Percentiles rank a stretch among this genome's conserved stretches.
Evolutionary conservation across 2,797 vertebrate genomes (phyloP).

Genomic region (Mastacembelus armatus): DNA sequence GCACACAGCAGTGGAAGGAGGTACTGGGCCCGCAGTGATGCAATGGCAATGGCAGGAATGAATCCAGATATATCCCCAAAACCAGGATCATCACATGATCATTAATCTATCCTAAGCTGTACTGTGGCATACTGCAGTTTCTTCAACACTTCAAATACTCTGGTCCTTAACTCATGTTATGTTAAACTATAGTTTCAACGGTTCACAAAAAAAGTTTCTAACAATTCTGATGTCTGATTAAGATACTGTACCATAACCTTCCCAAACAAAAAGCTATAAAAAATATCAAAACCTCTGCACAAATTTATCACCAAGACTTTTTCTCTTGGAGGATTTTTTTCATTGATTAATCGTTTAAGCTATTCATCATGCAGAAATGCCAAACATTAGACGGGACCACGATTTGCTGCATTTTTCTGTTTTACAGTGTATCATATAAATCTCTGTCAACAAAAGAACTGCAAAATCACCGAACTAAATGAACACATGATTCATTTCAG

Average conservation of each 20-base stretch:
- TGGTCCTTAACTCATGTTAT: not conserved
- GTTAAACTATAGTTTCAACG: not conserved
- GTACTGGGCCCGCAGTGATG: not conserved
- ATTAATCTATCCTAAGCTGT: not conserved
- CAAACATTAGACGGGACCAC: not conserved
- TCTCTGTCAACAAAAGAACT: no score
- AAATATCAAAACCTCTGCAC: no score
- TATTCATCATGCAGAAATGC: not conserved
- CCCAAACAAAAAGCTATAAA: no score
- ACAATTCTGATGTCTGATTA: no score
- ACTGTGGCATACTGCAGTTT: not conserved
- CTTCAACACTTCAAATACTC: not conserved
- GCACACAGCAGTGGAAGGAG: not conserved
- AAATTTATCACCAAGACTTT: no score
- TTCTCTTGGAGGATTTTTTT: no score
- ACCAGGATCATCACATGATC: not conserved
- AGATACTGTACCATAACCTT: no score
- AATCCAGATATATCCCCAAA: slow-evolving; percentile 21
- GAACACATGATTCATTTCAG: no score
- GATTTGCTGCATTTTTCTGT: no score
- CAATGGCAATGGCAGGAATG: not conserved
- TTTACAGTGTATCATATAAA: no score
- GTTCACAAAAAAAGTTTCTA: no score
- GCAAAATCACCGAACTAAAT: no score
- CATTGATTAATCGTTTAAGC: not conserved